These are phyloP conservation scores for Hycleus phaleratus DNA, from an alignment of 1,140 invertebrate species.

Conservation along the genomic window DNA sequence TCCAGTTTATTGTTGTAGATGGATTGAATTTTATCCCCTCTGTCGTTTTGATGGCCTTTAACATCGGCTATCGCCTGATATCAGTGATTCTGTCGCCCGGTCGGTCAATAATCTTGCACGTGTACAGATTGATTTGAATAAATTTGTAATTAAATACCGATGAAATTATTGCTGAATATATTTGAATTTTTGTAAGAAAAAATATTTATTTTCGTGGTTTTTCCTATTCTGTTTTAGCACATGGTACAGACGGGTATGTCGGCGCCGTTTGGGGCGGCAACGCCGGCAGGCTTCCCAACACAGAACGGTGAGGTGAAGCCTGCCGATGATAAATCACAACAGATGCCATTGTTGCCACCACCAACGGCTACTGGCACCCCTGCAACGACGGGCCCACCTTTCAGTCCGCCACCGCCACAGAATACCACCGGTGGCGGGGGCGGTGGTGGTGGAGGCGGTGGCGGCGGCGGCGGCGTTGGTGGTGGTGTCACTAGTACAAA, in stretches of 20 bases:
- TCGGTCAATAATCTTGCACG: no score
- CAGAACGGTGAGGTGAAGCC: constrained; percentile 57
- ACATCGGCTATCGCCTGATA: no score
- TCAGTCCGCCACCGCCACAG: constrained; percentile 16
- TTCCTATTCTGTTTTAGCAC: constrained; percentile 70
- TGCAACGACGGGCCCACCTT: constrained; percentile 38
- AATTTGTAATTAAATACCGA: no score
- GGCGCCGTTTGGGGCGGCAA: constrained; percentile 69
- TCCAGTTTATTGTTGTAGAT: no score
- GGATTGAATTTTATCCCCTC: no score
- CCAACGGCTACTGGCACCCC: constrained; percentile 45
- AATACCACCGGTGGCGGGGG: neutral
- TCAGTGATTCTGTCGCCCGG: no score
- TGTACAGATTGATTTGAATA: no score
- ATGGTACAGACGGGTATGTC: constrained; percentile 91
- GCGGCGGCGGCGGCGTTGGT: neutral
- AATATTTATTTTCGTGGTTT: neutral
- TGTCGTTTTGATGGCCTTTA: no score
- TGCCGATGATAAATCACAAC: constrained; percentile 49
- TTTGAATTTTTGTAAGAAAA: neutral
- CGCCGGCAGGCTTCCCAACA: constrained; percentile 66
- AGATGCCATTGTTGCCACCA: constrained; percentile 39
- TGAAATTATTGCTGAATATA: no score
- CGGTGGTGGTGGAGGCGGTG: neutral
- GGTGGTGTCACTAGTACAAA: no score